phyloP scores from a whole-genome alignment of 2,797 vertebrate species.

The Dallia pectoralis region DNA sequence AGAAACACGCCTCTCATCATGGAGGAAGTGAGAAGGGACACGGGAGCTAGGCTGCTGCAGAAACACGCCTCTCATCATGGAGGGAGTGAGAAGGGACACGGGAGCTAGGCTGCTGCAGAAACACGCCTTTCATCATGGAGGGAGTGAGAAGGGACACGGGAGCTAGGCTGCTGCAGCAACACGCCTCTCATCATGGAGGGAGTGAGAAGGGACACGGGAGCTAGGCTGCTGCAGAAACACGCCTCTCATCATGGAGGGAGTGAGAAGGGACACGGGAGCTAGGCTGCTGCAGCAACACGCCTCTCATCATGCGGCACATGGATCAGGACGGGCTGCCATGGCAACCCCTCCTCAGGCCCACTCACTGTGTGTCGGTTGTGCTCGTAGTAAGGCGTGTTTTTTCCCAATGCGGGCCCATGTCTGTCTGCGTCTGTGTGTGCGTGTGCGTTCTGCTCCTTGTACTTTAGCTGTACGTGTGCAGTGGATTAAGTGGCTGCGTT shows the following conservation, averaged over 20 bases:
- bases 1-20: too few relatives aligned
- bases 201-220: conserved; percentile 26
- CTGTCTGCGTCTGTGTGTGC: not conserved
- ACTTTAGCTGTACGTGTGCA: not conserved
- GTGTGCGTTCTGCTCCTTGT: conserved; percentile 2
- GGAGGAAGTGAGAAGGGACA: too few relatives aligned
- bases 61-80: too few relatives aligned
- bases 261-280: conserved; percentile 23
- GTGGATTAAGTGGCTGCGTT: not conserved
- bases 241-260: conserved; percentile 67
- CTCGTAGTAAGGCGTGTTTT: not conserved
- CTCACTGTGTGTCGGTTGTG: conserved; percentile 42
- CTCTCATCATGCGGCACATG: conserved; percentile 72
- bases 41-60: too few relatives aligned
- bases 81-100: too few relatives aligned
- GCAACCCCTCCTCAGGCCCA: conserved; percentile 76
- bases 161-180: too few relatives aligned
- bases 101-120: too few relatives aligned
- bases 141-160: too few relatives aligned
- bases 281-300: conserved; percentile 65
- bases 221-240: conserved; percentile 62
- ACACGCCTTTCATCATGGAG: too few relatives aligned
- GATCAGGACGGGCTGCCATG: conserved; percentile 77
- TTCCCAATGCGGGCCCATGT: too few relatives aligned
- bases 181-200: too few relatives aligned